Conservation (phyloP, 2,888 invertebrate genomes). For the Caenorhabditis imperialis region DNA sequence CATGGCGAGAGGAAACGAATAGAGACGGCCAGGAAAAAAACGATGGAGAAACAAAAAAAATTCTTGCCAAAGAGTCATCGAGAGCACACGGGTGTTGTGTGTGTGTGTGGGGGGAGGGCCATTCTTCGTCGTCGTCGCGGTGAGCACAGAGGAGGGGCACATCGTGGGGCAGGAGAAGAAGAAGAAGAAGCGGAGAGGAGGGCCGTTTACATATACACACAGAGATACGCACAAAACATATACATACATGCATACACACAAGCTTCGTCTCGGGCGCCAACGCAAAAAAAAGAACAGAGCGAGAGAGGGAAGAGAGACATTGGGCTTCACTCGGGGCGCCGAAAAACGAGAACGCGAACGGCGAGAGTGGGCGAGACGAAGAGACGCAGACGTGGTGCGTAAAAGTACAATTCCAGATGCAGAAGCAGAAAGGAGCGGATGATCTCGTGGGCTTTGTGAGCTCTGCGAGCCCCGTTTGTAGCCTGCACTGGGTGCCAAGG, state of each 20-base stretch:
- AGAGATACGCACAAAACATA: constrained; percentile 28
- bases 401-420: constrained; percentile 6
- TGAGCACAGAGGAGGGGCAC: neutral
- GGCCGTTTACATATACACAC: constrained; percentile 19
- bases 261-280: constrained; percentile 26
- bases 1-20: neutral
- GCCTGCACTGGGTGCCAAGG: too few species aligned
- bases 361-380: constrained; percentile 22
- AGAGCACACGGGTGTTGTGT: too few species aligned
- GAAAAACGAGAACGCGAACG: constrained; percentile 11
- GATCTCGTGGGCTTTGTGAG: constrained; percentile 18
- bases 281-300: constrained; percentile 12
- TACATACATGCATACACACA: constrained; percentile 37
- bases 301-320: constrained; percentile 9
- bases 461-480: too few species aligned
- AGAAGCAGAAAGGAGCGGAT: constrained; percentile 10
- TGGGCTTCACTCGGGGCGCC: constrained; percentile 11
- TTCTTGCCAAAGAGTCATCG: too few species aligned
- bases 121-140: too few species aligned
- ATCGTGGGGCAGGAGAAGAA: too few species aligned
- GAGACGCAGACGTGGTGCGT: constrained; percentile 14
- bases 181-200: constrained; percentile 1
- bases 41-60: constrained; percentile 4
- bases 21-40: neutral
- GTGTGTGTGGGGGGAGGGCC: too few species aligned